Evolutionary conservation across 2,888 invertebrate species (phyloP), one percentile per base, ranked within the genome.

Genomic region (Resseliella maxima): DNA sequence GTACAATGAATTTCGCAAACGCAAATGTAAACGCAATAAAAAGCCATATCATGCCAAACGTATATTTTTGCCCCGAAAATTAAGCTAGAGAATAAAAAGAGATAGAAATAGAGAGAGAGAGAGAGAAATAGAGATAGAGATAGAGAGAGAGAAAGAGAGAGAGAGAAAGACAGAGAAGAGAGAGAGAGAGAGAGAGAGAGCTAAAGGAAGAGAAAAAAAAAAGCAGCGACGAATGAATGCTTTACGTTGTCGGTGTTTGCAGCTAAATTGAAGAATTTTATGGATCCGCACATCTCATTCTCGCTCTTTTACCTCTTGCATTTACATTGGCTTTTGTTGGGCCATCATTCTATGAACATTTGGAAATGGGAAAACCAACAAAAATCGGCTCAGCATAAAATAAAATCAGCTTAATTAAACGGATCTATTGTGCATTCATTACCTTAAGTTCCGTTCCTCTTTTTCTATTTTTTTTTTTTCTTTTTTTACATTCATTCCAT

Each of bases 381-480:
- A 59, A n/a, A 59, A 59, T 59, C 59, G n/a, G 59, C 59, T 59
- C 59, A 24, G 12, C n/a, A 59, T 24, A 59, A 5, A 3, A 0
- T 72, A n/a, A 72, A 72, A 72, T 72, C 72, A 72, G 31, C 35
- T 72, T 35, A 72, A 72, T 72, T 72, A 72, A 31, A 72, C 27
- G 72, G 31, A 31, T 72, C 72, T 72, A 72, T 72, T 35, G 72
- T 31, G 18, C 72, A 72, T 72, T 72, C 35, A 72, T 72, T 72
- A 35, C 72, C 21, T 72, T 72, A 72, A 72, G 31, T 35, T 72
- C 6, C 8, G 2, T 50, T n/a, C n/a, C n/a, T 50, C 21, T 50
- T 6, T 41, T 41, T 41, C 6, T 41, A 41, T 41, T 5, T 50
- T 50, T 21, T 50, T 6, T 50, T 2, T 50, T 2, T 18, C 50